Evolutionary conservation across 1,140 invertebrate genomes (phyloP).

Genomic region (Macrosteles quadrilineatus): DNA sequence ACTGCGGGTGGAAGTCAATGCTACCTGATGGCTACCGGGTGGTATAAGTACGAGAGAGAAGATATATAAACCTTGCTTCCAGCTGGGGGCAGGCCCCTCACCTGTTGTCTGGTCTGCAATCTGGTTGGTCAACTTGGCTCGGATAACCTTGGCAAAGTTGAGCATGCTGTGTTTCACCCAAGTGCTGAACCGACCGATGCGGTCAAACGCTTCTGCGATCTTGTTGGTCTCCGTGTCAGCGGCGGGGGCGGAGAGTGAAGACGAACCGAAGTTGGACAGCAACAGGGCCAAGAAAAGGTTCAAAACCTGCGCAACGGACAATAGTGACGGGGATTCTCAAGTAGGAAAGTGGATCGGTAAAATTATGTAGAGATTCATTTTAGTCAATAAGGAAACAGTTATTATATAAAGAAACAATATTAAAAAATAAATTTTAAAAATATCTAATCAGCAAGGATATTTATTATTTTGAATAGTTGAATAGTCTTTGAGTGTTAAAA

Average conservation of each 20-base stretch:
- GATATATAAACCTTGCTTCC: slow-evolving; percentile 83
- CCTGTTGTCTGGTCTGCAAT: slow-evolving; percentile 92
- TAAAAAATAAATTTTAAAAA: no score
- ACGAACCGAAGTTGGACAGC: slow-evolving; percentile 96
- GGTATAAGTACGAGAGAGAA: slow-evolving; percentile 5
- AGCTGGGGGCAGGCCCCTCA: slow-evolving; percentile 82
- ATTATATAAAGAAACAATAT: no score
- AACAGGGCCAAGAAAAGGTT: slow-evolving; percentile 99
- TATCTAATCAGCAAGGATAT: no score
- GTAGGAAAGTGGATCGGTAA: neutral
- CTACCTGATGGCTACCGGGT: neutral
- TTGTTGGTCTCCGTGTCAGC: slow-evolving; percentile 96
- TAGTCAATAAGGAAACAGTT: no score
- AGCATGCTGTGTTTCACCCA: slow-evolving; percentile 82
- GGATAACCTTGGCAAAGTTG: slow-evolving; percentile 73
- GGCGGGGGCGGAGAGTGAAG: slow-evolving; percentile 85
- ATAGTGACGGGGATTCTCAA: no score
- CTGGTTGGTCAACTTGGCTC: slow-evolving; percentile 91
- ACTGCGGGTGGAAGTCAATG: no score
- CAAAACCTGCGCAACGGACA: slow-evolving; percentile 85
- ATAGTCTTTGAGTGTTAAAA: no score
- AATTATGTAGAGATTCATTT: no score
- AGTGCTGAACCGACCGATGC: slow-evolving; percentile 85
- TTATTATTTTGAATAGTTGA: no score
- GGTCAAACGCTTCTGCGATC: slow-evolving; percentile 94